Conservation (phyloP, 2,888 invertebrate genomes). For the Diaperis boleti region DNA sequence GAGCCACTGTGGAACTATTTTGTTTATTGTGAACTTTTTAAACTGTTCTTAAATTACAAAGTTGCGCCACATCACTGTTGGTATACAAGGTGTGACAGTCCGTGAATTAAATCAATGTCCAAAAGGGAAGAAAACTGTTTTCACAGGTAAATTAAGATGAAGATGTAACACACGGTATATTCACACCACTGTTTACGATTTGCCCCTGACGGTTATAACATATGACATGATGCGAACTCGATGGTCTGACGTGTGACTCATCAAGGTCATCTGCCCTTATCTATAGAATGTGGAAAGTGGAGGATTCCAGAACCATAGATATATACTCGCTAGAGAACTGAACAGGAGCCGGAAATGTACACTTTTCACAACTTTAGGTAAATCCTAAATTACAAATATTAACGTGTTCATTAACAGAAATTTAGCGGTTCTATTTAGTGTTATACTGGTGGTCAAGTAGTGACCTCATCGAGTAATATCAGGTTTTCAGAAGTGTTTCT, state of each 20-base stretch:
- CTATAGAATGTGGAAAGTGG: background rate
- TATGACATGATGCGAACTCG: background rate
- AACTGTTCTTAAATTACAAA: no score
- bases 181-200: background rate
- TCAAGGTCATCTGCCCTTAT: background rate
- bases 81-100: background rate
- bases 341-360: no score
- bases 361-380: no score
- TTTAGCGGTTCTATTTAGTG: no score
- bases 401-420: no score
- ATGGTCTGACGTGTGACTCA: background rate
- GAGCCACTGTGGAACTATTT: background rate
- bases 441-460: no score
- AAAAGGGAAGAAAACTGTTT: background rate
- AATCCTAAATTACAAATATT: no score
- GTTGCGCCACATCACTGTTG: slow-evolving; percentile 4
- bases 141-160: background rate
- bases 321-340: no score
- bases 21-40: no score
- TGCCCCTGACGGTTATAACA: background rate
- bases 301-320: background rate
- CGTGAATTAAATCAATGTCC: background rate
- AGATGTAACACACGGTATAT: no score
- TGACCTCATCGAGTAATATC: no score
- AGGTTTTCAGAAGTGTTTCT: no score